Conservation (phyloP, 2,888 invertebrate species). For the Marasmarcha lunaedactyla region DNA sequence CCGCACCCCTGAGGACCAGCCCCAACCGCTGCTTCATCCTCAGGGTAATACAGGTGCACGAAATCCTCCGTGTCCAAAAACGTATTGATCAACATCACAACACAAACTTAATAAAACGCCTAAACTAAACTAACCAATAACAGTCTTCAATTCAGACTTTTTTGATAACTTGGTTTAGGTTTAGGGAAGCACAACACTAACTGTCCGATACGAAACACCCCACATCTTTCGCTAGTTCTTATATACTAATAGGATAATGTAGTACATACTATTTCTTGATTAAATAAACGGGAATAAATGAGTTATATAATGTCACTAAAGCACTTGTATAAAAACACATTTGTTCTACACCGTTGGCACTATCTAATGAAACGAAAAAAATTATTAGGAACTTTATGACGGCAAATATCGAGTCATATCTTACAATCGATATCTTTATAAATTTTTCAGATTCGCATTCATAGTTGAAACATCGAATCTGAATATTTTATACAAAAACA, state of each 20-base stretch:
- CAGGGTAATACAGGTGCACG: slow-evolving; percentile 63
- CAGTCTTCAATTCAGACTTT: slow-evolving; percentile 55
- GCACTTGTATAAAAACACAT: slow-evolving; percentile 60
- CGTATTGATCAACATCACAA: slow-evolving; percentile 65
- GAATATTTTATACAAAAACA: too few relatives aligned
- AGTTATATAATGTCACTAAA: slow-evolving; percentile 23
- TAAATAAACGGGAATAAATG: slow-evolving; percentile 7
- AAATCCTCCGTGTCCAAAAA: slow-evolving; percentile 68
- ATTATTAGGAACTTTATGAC: not conserved
- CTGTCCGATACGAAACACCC: slow-evolving; percentile 40
- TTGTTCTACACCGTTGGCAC: slow-evolving; percentile 32
- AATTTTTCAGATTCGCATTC: too few relatives aligned
- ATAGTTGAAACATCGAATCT: too few relatives aligned
- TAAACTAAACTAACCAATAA: slow-evolving; percentile 26
- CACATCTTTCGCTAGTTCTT: slow-evolving; percentile 29
- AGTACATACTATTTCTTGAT: slow-evolving; percentile 22
- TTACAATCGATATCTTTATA: too few relatives aligned
- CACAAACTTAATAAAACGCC: slow-evolving; percentile 42
- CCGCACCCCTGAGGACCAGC: slow-evolving; percentile 47
- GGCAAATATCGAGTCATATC: too few relatives aligned
- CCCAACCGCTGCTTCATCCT: slow-evolving; percentile 48
- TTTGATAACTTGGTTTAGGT: slow-evolving; percentile 26
- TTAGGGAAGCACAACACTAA: slow-evolving; percentile 49
- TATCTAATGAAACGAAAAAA: slow-evolving; percentile 29
- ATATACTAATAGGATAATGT: slow-evolving; percentile 23